Conservation (phyloP, 2,797 vertebrate genomes). For the Vultur gryphus region DNA sequence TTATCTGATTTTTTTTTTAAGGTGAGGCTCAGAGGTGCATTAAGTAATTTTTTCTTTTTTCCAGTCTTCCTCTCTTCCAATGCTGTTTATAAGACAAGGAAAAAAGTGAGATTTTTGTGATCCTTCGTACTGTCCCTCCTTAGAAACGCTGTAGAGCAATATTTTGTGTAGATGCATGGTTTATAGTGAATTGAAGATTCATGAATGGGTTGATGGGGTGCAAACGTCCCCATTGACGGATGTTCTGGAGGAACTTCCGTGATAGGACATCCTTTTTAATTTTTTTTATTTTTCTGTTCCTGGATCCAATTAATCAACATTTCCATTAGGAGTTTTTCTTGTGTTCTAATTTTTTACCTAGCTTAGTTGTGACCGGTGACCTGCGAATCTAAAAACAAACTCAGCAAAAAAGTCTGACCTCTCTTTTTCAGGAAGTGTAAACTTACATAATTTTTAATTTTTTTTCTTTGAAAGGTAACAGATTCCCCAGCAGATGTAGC, state of each 20-base stretch:
- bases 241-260: neutral
- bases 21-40: neutral
- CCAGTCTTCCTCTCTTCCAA: neutral
- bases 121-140: neutral
- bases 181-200: neutral
- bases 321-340: neutral
- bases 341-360: neutral
- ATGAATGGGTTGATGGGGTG: neutral
- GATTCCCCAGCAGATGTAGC: conserved; percentile 95
- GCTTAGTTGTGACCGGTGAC: neutral
- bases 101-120: neutral
- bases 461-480: conserved; percentile 82
- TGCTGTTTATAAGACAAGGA: neutral
- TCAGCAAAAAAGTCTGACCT: neutral
- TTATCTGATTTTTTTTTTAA: neutral
- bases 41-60: neutral
- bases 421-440: neutral
- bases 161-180: neutral
- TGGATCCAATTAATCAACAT: neutral
- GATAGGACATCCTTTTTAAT: neutral
- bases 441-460: neutral
- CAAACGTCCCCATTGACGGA: neutral
- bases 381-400: neutral
- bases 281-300: neutral
- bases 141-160: neutral